Evolutionary conservation across 2,113 vertebrate species (phyloP).

Genomic region (Pterocles gutturalis): DNA sequence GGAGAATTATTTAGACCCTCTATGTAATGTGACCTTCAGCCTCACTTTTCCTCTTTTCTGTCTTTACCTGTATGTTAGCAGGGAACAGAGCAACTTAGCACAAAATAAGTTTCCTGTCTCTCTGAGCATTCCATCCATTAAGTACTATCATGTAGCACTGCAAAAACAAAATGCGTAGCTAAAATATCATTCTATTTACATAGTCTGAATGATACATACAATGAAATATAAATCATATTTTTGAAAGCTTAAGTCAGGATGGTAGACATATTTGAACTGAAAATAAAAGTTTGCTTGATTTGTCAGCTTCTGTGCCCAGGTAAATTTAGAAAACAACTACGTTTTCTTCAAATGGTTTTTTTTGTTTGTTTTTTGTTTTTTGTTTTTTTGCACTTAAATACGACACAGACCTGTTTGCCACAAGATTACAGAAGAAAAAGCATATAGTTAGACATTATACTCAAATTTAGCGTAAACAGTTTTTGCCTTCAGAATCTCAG

Average conservation of each 20-base stretch:
- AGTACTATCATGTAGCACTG: not conserved
- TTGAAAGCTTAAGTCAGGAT: not conserved
- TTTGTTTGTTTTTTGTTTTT: no score
- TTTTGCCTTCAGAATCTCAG: slow-evolving; percentile 14
- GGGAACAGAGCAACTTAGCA: not conserved
- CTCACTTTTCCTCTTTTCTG: not conserved
- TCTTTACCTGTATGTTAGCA: not conserved
- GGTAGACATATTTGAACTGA: not conserved
- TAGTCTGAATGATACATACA: not conserved
- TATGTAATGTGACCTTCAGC: not conserved
- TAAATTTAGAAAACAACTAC: not conserved
- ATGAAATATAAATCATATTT: not conserved
- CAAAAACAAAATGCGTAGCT: not conserved
- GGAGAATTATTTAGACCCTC: not conserved
- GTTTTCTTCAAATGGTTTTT: not conserved
- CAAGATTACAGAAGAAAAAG: not conserved
- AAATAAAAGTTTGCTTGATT: not conserved
- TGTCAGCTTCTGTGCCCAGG: not conserved
- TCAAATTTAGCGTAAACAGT: not conserved
- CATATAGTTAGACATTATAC: not conserved
- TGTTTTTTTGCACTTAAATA: not conserved
- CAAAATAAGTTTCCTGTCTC: not conserved
- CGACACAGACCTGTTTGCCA: not conserved
- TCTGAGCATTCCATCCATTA: not conserved
- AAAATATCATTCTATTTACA: not conserved